phyloP scores from a whole-genome alignment of 2,113 vertebrate species.

The Anseranas semipalmata region DNA sequence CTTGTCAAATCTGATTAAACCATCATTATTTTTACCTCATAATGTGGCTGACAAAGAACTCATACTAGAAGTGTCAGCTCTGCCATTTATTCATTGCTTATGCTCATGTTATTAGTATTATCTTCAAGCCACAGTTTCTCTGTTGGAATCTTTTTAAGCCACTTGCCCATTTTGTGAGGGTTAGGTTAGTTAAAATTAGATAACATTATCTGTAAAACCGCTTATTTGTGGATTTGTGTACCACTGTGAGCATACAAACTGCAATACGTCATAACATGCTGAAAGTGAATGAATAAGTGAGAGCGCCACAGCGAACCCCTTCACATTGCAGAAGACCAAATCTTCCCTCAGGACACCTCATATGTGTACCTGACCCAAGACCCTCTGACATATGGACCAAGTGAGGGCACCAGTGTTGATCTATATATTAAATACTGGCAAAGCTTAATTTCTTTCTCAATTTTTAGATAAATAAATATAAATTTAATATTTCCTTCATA shows the following conservation, averaged over 20 bases:
- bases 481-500: neutral
- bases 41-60: neutral
- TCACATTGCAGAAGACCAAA: rapidly evolving
- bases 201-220: neutral
- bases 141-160: neutral
- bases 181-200: neutral
- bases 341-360: neutral
- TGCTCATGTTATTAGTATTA: neutral
- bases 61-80: neutral
- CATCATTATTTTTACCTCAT: neutral
- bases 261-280: neutral
- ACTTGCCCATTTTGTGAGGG: neutral
- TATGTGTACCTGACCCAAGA: rapidly evolving
- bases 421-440: neutral
- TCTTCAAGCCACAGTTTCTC: neutral
- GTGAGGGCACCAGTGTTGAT: neutral
- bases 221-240: neutral
- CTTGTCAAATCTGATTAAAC: neutral
- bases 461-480: neutral
- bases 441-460: neutral
- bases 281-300: neutral
- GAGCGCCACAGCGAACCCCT: neutral
- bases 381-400: neutral
- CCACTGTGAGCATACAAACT: neutral
- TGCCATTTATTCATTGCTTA: neutral